phyloP scores from a whole-genome alignment of 2,113 vertebrate genomes.

The Ammodytes marinus region DNA sequence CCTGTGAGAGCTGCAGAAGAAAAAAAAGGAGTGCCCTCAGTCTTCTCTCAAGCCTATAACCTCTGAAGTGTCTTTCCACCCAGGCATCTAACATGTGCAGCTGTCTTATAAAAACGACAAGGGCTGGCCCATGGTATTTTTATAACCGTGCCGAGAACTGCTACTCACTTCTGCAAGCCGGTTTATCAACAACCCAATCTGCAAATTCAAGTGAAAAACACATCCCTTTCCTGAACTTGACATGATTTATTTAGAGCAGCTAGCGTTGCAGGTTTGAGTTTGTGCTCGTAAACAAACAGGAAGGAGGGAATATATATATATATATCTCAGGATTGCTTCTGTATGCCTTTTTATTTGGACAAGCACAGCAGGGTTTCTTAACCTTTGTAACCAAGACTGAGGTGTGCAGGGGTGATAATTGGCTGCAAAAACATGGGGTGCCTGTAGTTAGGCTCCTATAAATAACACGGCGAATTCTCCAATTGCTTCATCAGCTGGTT shows the following conservation, averaged over 20 bases:
- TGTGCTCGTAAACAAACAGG: conserved; percentile 51
- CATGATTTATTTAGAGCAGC: conserved; percentile 57
- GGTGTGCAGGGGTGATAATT: conserved; percentile 3
- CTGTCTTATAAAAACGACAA: conserved; percentile 29
- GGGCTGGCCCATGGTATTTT: conserved; percentile 55
- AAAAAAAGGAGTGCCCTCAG: conserved; percentile 25
- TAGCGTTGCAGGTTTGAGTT: conserved; percentile 36
- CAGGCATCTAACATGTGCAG: conserved; percentile 41
- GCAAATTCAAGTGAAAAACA: conserved; percentile 47
- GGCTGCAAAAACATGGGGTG: conserved; percentile 5
- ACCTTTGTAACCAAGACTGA: background rate
- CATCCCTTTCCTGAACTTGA: conserved; percentile 12
- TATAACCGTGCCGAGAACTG: conserved; percentile 49
- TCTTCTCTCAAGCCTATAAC: conserved; percentile 27
- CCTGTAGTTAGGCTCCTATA: conserved; percentile 15
- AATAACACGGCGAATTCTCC: conserved; percentile 33
- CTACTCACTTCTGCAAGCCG: conserved; percentile 28
- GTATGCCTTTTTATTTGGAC: conserved; percentile 4
- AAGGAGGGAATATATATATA: background rate
- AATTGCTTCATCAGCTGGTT: conserved; percentile 56
- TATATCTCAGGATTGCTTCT: conserved; percentile 23
- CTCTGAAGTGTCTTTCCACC: conserved; percentile 34
- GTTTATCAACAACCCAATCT: conserved; percentile 38
- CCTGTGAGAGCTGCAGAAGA: background rate
- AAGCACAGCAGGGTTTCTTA: conserved; percentile 3